Evolutionary conservation across 2,797 vertebrate genomes (phyloP), one percentile per base, ranked within the genome.

Genomic region (Dendrocincla tyrannina): DNA sequence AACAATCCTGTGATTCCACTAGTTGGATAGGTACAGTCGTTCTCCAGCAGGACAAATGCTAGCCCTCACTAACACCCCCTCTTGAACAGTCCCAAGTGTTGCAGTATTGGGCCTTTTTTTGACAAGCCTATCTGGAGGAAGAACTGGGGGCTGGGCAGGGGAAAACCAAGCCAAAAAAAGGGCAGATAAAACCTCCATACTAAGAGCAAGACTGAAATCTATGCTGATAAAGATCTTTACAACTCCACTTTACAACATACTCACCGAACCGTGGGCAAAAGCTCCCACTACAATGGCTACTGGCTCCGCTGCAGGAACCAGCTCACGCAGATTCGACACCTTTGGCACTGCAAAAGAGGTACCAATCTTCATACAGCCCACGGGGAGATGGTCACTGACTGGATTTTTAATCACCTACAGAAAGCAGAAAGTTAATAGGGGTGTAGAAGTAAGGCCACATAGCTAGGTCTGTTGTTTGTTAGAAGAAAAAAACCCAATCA

Each of bases 231-330:
- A 42, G 25, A 32, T 30, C 55, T 33, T 72, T 60, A 22, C 8
- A 75, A 0, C 9, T 14, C 47, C 46, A 47, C 46, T 50, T 28
- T 52, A 52, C 50, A 52, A 52, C 4, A 35, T 28, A 76, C 99
- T 98, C 95, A 99, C 99, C 75, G 98, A 97, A 86, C 99, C 99
- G 0, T 99, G 99, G 67, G 99, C 99, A 94, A 99, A 99, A 11
- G 99, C 99, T 91, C 99, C 99, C 19, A 99, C 98, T 80, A 99
- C 98, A 14, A 99, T 92, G 17, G 98, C 97, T 47, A 99, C 97
- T 11, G 99, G 99, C 30, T 99, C 99, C 0, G 98, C 96, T 49
- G 95, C 82, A 35, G 99, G 99, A 70, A 99, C 98, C 78, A 99
- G 50, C 10, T 99, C 96, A 25, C 98, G 98, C 93, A 98, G 64